These are phyloP conservation scores for Scortum barcoo DNA, from an alignment of 2,113 vertebrate genomes.

Conservation along the genomic window DNA sequence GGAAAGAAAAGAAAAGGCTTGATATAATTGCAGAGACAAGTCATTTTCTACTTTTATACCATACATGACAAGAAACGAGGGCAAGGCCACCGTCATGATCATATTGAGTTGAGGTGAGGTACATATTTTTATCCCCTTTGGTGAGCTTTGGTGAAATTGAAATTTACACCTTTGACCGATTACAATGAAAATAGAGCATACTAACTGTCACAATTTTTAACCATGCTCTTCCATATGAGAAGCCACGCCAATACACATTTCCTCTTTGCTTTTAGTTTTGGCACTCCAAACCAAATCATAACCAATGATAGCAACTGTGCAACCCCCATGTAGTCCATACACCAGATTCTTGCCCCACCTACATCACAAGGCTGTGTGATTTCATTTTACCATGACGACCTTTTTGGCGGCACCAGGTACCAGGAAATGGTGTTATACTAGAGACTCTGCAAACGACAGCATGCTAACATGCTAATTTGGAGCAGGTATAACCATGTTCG, in stretches of 20 bases:
- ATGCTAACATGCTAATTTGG: not conserved
- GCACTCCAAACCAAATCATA: not conserved
- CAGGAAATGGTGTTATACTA: no score
- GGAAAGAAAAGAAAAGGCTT: not conserved
- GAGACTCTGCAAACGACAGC: no score
- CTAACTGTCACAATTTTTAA: not conserved
- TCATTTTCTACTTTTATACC: constrained; percentile 25
- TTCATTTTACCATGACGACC: not conserved
- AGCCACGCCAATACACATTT: not conserved
- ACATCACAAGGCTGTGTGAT: not conserved
- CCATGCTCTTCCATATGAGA: not conserved
- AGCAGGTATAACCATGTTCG: not conserved
- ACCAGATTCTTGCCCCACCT: not conserved
- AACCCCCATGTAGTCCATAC: not conserved
- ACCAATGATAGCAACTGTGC: not conserved
- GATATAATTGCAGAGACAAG: constrained; percentile 12
- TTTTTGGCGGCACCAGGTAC: not conserved
- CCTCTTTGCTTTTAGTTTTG: not conserved
- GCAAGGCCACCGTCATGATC: not conserved
- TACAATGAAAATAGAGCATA: not conserved
- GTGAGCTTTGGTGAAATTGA: not conserved
- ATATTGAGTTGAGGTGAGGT: not conserved
- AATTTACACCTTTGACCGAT: not conserved
- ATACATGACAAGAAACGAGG: not conserved
- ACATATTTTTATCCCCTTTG: not conserved